Evolutionary conservation across 92 coral and sea anemone species (phyloP), one percentile per base, ranked within the genome.

Genomic region (Scolanthus callimorphus): DNA sequence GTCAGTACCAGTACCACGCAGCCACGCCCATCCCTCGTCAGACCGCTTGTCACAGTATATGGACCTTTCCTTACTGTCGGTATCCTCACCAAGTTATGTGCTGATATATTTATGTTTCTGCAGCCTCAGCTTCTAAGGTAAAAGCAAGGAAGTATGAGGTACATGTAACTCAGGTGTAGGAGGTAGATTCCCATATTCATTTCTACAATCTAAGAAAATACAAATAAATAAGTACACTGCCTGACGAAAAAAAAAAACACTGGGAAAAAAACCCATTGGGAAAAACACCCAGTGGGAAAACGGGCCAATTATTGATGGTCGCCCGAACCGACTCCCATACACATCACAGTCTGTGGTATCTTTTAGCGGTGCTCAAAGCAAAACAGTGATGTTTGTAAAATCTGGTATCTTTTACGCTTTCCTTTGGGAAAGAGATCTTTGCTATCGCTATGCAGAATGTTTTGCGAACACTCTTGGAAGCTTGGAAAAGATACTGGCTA

Each of bases 41-140:
- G 74, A 28, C 83, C 90, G 10, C 20, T 90, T 67, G 47, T 50
- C 8, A 72, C 75, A 50, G 88, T 86, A 11, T 86, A 74, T 76
- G 77, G 74, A 43, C 88, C 90, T 2, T 78, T 73, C 63, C 78
- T 90, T 76, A 49, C 78, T 0, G 34, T 76, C 13, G 85, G 84
- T 10, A 29, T 76, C 12, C 17, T 90, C 44, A 65, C 75, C 64
- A 86, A 86, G 60, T 74, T 90, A 24, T 22, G 73, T 27, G 51
- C 78, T 39, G 86, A 69, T 57, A 55, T 58, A 11, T 39, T 90
- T 62, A 28, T 90, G 59, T 86, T 90, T 67, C 74, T 82, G 39
- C 97, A 90, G 45, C 97, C 97, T 0, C 83, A 90, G 31, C 82
- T 90, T 3, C 51, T 90, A 24, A 78, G 95, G 97, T 90, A 72